These are phyloP conservation scores for Drosophila biarmipes DNA, from an alignment of 1,140 invertebrate species.

Conservation along the genomic window DNA sequence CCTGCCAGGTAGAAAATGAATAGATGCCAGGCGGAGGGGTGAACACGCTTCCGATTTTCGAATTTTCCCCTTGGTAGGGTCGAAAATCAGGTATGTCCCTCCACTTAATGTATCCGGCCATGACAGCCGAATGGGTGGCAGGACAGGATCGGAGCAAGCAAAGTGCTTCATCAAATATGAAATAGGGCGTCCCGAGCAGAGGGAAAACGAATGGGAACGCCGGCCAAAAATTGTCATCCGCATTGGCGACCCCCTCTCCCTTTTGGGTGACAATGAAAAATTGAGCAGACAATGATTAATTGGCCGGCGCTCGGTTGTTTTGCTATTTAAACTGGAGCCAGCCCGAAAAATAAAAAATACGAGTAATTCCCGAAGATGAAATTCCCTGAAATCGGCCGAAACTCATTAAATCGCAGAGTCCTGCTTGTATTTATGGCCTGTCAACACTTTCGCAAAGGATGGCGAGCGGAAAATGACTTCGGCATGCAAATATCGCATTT, in stretches of 20 bases:
- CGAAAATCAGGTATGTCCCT: conserved; percentile 22
- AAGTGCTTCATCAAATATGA: conserved; percentile 78
- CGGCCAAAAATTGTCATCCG: conserved; percentile 37
- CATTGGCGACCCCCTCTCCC: conserved; percentile 6
- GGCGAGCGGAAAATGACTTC: conserved; percentile 40
- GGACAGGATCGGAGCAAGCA: conserved; percentile 24
- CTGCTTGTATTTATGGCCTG: conserved; percentile 63
- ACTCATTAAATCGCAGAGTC: conserved; percentile 61
- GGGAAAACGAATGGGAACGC: conserved; percentile 5
- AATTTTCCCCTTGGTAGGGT: conserved; percentile 5
- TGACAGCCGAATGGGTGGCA: conserved; percentile 45
- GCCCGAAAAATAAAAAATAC: conserved; percentile 1
- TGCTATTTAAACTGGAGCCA: conserved; percentile 55
- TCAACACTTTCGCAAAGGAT: conserved; percentile 56
- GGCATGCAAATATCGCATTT: conserved; percentile 68
- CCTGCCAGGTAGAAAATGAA: conserved; percentile 50
- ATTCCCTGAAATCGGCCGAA: conserved; percentile 54
- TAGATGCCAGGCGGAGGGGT: conserved; percentile 43
- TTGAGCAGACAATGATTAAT: conserved; percentile 77
- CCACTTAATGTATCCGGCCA: conserved; percentile 49
- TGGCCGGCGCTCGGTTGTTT: conserved; percentile 48
- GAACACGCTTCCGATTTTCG: conserved; percentile 29
- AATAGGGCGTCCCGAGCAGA: conserved; percentile 26
- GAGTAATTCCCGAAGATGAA: conserved; percentile 30
- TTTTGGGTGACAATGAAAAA: conserved; percentile 59